Evolutionary conservation across 2,113 vertebrate species (phyloP).

Genomic region (Origma solitaria): DNA sequence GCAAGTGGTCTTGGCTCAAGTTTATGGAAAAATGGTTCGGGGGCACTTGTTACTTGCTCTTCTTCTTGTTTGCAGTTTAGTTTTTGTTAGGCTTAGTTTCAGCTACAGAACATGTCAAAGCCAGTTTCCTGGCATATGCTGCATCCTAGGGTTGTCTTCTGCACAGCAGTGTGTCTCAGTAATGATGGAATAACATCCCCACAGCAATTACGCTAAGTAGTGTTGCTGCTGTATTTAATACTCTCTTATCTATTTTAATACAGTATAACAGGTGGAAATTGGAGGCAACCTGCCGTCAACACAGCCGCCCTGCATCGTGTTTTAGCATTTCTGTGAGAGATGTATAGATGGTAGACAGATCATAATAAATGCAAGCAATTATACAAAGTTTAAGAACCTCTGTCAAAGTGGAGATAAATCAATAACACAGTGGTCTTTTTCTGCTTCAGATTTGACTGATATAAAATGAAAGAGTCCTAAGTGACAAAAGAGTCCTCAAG

Average conservation of each 20-base stretch:
- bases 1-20: not conserved
- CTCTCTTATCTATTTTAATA: not conserved
- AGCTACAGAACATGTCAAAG: not conserved
- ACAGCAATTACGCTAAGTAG: not conserved
- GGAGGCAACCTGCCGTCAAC: not conserved
- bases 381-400: not conserved
- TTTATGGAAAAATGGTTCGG: not conserved
- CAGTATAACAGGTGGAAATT: not conserved
- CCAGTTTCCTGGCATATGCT: not conserved
- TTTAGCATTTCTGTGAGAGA: not conserved
- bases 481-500: not conserved
- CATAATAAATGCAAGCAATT: not conserved
- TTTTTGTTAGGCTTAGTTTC: not conserved
- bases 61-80: not conserved
- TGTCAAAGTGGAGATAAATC: not conserved
- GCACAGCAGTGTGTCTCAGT: not conserved
- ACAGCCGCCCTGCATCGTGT: not conserved
- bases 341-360: not conserved
- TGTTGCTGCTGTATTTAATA: not conserved
- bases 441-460: not conserved
- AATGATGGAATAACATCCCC: not conserved
- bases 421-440: not conserved
- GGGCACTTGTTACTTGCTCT: accelerated
- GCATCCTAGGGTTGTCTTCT: not conserved
- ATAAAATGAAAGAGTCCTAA: not conserved